phyloP scores from a whole-genome alignment of 2,888 invertebrate species.

The Nemapogon koenigi region DNA sequence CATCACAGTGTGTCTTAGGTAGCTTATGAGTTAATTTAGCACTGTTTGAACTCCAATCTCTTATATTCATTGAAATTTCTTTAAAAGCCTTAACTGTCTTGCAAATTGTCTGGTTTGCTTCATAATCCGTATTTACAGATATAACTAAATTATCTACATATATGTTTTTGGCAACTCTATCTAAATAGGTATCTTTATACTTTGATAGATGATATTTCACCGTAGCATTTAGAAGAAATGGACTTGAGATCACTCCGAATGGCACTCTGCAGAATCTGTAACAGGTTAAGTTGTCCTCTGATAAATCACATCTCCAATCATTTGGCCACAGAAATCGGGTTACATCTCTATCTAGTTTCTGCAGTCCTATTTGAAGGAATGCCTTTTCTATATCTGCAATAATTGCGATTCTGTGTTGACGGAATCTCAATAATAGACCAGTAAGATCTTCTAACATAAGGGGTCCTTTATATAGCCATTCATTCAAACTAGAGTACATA shows the following conservation, averaged over 20 bases:
- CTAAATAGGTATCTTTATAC: neutral
- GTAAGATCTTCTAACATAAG: neutral
- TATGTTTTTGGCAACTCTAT: neutral
- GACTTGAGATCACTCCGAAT: constrained; percentile 5
- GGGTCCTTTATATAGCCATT: neutral
- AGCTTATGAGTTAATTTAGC: neutral
- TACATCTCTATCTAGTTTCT: neutral
- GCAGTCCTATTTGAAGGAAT: constrained; percentile 1
- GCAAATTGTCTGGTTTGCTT: neutral
- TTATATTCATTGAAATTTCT: neutral
- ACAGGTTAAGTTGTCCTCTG: neutral
- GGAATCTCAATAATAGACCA: neutral
- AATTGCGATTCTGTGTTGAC: neutral
- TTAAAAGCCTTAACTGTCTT: neutral
- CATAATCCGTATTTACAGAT: neutral
- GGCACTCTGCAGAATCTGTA: constrained; percentile 4
- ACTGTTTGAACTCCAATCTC: neutral
- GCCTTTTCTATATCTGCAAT: neutral
- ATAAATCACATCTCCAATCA: neutral
- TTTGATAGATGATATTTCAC: neutral
- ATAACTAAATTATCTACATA: constrained; percentile 1
- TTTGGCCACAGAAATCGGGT: constrained; percentile 5
- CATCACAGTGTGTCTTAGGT: neutral
- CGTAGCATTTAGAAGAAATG: constrained; percentile 3
- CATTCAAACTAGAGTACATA: neutral